Percentiles rank a stretch among this genome's conserved stretches.
Evolutionary conservation across 2,888 invertebrate genomes (phyloP).

Genomic region (Ophion obscuratus): DNA sequence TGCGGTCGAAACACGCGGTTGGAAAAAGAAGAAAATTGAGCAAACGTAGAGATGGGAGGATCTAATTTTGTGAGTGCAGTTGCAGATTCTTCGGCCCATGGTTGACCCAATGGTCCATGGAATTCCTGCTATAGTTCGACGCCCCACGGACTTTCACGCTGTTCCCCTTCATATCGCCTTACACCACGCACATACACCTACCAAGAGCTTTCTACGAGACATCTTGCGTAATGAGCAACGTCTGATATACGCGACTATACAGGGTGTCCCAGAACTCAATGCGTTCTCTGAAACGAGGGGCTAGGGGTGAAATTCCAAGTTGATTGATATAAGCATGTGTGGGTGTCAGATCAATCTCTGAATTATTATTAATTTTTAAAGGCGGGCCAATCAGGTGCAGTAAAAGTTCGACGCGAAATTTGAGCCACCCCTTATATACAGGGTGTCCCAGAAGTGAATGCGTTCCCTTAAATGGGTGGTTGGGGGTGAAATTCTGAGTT

Average conservation of each 20-base stretch:
- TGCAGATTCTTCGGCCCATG: conserved; percentile 32
- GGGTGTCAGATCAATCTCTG: no score
- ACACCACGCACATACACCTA: neutral
- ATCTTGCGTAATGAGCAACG: conserved; percentile 71
- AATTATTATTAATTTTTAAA: no score
- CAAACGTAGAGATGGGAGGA: neutral
- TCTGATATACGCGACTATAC: conserved; percentile 52
- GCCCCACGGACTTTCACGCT: conserved; percentile 75
- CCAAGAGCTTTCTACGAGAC: conserved; percentile 71
- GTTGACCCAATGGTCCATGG: conserved; percentile 59
- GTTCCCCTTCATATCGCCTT: conserved; percentile 5
- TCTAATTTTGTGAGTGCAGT: neutral
- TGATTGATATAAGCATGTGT: no score
- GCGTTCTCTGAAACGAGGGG: no score
- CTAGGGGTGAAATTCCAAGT: no score
- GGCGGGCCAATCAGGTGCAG: no score
- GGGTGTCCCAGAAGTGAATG: no score
- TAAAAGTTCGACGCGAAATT: no score
- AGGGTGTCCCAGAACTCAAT: no score
- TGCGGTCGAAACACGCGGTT: neutral
- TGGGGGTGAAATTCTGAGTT: no score
- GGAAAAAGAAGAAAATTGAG: neutral
- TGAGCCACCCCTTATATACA: no score
- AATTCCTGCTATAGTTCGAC: conserved; percentile 72
- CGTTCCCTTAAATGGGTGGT: no score